phyloP scores from a whole-genome alignment of 1,140 invertebrate genomes.

The Semibalanus balanoides region DNA sequence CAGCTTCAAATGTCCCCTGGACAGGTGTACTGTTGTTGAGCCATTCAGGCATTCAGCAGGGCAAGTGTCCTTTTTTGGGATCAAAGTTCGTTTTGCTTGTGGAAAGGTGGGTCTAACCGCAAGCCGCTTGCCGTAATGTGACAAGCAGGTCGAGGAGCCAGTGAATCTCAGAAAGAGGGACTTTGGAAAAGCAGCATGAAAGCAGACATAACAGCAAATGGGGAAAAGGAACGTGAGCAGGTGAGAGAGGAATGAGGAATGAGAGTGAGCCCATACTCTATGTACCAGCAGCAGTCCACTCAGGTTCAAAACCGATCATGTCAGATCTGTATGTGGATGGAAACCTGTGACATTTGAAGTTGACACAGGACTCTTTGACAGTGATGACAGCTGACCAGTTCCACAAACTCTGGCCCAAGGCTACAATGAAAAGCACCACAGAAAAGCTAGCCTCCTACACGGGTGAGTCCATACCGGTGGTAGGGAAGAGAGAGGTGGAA shows the following conservation, averaged over 20 bases:
- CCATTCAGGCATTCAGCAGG: neutral
- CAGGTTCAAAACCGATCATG: too few species aligned
- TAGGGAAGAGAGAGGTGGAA: neutral
- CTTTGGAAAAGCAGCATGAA: too few species aligned
- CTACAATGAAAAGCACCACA: neutral
- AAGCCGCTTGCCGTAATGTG: neutral
- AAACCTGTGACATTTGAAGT: neutral
- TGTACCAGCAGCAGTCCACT: too few species aligned
- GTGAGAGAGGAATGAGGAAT: too few species aligned
- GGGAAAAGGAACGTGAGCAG: too few species aligned
- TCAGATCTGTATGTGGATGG: neutral
- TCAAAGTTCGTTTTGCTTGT: neutral
- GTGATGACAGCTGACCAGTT: neutral
- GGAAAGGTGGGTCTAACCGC: neutral
- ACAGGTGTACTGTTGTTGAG: neutral
- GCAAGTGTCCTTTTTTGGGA: neutral
- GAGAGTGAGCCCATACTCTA: too few species aligned
- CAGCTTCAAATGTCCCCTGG: neutral
- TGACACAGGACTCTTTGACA: neutral
- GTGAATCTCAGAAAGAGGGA: neutral
- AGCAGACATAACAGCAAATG: too few species aligned
- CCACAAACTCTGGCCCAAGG: neutral
- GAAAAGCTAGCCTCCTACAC: neutral
- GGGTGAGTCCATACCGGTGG: neutral
- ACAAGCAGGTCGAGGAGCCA: neutral